Percentiles rank a stretch among this genome's conserved stretches.
Conservation (phyloP, 2,888 invertebrate species). For the Sturmia bella region DNA sequence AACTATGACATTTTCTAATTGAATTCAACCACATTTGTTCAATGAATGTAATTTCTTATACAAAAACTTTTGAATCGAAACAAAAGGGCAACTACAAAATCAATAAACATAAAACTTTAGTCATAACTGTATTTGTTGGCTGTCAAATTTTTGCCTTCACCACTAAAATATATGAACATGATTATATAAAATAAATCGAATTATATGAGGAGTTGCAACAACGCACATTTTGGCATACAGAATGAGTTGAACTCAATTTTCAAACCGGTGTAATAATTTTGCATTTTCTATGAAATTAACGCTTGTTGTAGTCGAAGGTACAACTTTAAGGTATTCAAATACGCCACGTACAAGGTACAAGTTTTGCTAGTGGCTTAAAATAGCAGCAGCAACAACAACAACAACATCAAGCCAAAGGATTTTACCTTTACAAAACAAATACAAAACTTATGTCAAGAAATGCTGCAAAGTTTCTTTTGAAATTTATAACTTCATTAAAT, state of each 20-base stretch:
- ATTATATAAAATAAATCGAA: slow-evolving; percentile 68
- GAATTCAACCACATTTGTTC: slow-evolving; percentile 49
- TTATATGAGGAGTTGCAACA: slow-evolving; percentile 54
- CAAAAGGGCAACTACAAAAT: slow-evolving; percentile 51
- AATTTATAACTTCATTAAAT: slow-evolving; percentile 70
- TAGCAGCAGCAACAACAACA: too few species aligned
- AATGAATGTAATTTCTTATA: slow-evolving; percentile 35
- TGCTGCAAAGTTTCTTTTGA: slow-evolving; percentile 66
- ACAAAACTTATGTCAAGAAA: neutral
- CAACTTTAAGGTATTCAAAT: slow-evolving; percentile 53
- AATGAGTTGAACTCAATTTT: slow-evolving; percentile 48
- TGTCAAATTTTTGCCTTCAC: neutral
- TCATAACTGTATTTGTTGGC: slow-evolving; percentile 11
- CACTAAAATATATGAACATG: slow-evolving; percentile 35
- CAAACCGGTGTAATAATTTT: slow-evolving; percentile 67
- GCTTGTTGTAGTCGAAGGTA: slow-evolving; percentile 41
- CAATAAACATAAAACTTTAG: slow-evolving; percentile 48
- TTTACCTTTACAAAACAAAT: slow-evolving; percentile 46
- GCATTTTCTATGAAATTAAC: slow-evolving; percentile 67
- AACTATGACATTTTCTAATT: slow-evolving; percentile 65
- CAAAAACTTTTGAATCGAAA: slow-evolving; percentile 42
- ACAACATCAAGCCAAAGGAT: neutral
- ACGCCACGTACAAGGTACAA: slow-evolving; percentile 6
- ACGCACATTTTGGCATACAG: neutral
- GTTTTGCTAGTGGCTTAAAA: neutral